Percentiles rank a stretch among this genome's conserved stretches.
These are phyloP conservation scores for Struthidea cinerea DNA, from an alignment of 2,113 vertebrate species.

Conservation along the genomic window DNA sequence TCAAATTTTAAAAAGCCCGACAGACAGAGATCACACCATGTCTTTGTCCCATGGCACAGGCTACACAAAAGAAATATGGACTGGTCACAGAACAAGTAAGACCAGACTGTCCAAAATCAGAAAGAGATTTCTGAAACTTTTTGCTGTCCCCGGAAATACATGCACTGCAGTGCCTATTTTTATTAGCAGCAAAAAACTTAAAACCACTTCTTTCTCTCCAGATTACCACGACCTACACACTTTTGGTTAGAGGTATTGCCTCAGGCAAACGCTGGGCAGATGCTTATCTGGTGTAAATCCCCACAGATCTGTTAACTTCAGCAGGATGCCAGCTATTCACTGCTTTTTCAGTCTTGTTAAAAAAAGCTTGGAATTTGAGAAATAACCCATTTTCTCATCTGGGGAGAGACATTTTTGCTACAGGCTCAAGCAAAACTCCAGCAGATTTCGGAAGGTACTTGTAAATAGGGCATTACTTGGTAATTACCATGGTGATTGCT, in stretches of 20 bases:
- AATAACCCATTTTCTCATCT: neutral
- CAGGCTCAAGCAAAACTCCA: neutral
- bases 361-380: neutral
- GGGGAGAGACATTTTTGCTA: neutral
- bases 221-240: neutral
- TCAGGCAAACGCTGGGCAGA: neutral
- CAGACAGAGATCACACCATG: neutral
- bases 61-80: fast-evolving
- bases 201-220: neutral
- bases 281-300: neutral
- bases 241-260: neutral
- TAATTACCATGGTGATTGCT: slow-evolving; percentile 25
- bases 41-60: neutral
- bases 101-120: neutral
- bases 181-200: neutral
- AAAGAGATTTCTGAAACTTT: neutral
- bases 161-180: neutral
- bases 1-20: neutral
- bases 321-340: neutral
- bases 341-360: neutral
- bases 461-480: neutral
- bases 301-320: neutral
- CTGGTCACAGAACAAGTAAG: neutral
- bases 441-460: neutral
- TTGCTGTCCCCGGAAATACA: neutral